Evolutionary conservation across 2,888 invertebrate species (phyloP).

Genomic region (Eremobia ochroleuca): DNA sequence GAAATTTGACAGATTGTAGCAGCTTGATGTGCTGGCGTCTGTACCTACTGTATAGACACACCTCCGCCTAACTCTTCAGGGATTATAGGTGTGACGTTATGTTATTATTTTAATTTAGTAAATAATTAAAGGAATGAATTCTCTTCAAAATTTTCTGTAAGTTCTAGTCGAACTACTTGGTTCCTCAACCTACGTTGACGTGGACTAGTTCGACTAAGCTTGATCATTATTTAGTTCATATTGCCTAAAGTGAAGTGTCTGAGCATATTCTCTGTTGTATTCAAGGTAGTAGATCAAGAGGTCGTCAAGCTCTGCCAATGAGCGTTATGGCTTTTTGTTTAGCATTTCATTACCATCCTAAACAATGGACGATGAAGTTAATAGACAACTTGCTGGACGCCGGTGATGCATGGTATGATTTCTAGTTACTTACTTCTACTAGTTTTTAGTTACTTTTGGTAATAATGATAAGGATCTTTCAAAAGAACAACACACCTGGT

Average conservation of each 20-base stretch:
- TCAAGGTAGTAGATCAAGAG: constrained; percentile 81
- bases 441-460: neutral
- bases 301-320: constrained; percentile 91
- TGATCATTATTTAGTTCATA: neutral
- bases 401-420: constrained; percentile 87
- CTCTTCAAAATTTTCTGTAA: neutral
- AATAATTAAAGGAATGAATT: neutral
- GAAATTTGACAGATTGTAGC: too few relatives aligned
- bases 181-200: neutral
- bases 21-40: too few relatives aligned
- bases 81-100: neutral
- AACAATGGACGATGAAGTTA: constrained; percentile 91
- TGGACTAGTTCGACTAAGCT: neutral
- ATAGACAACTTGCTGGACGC: constrained; percentile 91
- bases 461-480: neutral
- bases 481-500: neutral
- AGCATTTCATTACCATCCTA: constrained; percentile 91
- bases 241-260: neutral
- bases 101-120: neutral
- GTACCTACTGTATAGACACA: neutral
- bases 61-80: neutral
- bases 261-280: constrained; percentile 21
- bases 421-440: neutral
- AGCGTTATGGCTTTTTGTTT: constrained; percentile 91
- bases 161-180: neutral